These are phyloP conservation scores for Paratilapia polleni DNA, from an alignment of 2,113 vertebrate species.

Conservation along the genomic window DNA sequence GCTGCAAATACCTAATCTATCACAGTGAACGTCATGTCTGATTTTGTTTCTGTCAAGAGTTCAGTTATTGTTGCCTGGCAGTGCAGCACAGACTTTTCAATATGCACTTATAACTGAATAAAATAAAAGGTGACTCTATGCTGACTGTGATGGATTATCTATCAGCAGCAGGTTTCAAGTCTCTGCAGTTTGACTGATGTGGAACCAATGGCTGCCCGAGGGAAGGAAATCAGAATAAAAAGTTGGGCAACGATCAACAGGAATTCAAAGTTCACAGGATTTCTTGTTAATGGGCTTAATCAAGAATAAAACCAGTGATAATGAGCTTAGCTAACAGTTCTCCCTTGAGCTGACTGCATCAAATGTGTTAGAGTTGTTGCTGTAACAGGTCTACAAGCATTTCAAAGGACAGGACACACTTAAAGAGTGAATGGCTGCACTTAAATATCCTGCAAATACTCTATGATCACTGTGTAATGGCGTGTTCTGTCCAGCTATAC, in stretches of 20 bases:
- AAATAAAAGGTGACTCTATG: conserved; percentile 9
- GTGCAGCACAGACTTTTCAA: conserved; percentile 1
- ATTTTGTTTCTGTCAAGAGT: conserved; percentile 14
- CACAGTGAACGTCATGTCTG: conserved; percentile 8
- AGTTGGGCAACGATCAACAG: background rate
- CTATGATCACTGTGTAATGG: conserved; percentile 33
- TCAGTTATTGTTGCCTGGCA: conserved; percentile 13
- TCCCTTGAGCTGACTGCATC: background rate
- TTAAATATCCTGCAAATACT: conserved; percentile 4
- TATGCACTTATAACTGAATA: conserved; percentile 17
- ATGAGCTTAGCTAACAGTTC: background rate
- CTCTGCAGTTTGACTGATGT: conserved; percentile 4
- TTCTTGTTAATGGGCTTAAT: conserved; percentile 9
- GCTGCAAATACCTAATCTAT: conserved; percentile 8
- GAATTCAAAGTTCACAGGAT: conserved; percentile 1
- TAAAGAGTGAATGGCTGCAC: background rate
- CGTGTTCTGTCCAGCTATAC: conserved; percentile 8
- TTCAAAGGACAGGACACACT: background rate
- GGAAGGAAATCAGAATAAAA: background rate
- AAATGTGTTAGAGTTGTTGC: background rate
- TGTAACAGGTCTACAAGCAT: background rate
- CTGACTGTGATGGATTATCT: conserved; percentile 28
- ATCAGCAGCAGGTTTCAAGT: background rate
- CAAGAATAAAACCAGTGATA: conserved; percentile 10
- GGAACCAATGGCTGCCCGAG: background rate